Base-by-base conservation (phyloP, 2,797 vertebrate species). In the Miichthys miiuy region DNA sequence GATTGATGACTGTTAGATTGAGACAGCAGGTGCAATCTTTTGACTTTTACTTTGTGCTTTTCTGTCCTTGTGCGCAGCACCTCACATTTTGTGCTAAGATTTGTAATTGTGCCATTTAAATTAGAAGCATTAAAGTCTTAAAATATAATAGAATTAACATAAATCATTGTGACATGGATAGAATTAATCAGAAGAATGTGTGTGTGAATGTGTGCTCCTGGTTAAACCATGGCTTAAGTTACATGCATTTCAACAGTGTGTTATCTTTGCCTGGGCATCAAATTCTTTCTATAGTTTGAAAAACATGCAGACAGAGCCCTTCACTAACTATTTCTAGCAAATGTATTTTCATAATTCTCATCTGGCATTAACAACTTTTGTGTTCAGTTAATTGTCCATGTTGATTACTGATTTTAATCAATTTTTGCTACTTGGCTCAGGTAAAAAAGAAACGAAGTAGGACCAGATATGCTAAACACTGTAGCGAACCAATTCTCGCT, bases 161-260 rank as follows among this genome's bases (percentile, higher is more conserved):
- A 9, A 38, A 38, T 38, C 8, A 9, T 9, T 38, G 8, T 60
- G 48, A 73, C 18, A 44, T 27, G 47, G 13, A 48, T 42, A 2
- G 8, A 47, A 54, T 21, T 44, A 3, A 57, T 72, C 21, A 46
- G 5, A 52, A 61, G 16, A 67, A 44, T 56, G 69, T 14, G 14
- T 50, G 34, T 38, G 34, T 38, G 34, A 38, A 38, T 23, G 8
- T 58, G 56, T 67, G 60, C 23, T 73, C 10, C 48, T 7, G 9
- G 66, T 38, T 74, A 46, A 42, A 1, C 55, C 16, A 2, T 21
- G 10, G 42, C 14, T 62, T 25, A 57, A 12, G 67, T 72, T 20
- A 67, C 23, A 23, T 72, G 20, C 23, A 57, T 64, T 68, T 78
- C 17, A 77, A 55, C 61, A 71, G 55, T 55, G 38, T n/a, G 54